These are phyloP conservation scores for Megaceryle maxima DNA, from an alignment of 2,113 vertebrate genomes.

Conservation along the genomic window DNA sequence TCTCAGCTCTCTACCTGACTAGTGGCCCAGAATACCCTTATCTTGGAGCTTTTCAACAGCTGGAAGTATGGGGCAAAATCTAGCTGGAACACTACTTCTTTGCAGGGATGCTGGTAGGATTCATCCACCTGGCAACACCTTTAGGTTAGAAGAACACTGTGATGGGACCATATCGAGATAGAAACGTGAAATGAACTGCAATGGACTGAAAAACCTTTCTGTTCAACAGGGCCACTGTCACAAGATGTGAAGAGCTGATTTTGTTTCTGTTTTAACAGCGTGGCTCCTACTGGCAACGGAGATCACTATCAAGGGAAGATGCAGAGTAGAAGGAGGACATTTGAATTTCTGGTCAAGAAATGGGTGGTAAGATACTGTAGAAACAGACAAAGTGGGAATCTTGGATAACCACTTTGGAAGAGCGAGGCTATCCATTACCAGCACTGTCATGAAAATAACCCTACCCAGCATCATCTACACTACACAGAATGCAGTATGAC, in stretches of 20 bases:
- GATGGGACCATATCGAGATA: fast-evolving
- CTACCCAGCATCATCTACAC: too few relatives aligned
- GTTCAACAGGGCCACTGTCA: not conserved
- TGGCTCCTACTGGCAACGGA: not conserved
- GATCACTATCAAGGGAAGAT: not conserved
- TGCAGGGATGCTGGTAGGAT: not conserved
- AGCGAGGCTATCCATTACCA: not conserved
- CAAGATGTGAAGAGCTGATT: not conserved
- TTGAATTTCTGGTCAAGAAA: not conserved
- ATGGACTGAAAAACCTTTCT: not conserved
- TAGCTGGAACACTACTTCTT: not conserved
- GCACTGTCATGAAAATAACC: not conserved
- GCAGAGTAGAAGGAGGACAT: not conserved
- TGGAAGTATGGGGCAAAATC: not conserved
- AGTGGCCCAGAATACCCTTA: not conserved
- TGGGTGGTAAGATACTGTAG: not conserved
- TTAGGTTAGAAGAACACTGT: not conserved
- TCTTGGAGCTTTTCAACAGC: not conserved
- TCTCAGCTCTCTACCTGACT: not conserved
- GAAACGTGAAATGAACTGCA: not conserved
- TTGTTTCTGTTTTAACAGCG: not conserved
- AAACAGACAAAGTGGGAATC: not conserved
- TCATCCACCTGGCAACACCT: not conserved
- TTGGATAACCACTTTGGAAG: not conserved
- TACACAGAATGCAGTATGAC: not conserved